phyloP scores from a whole-genome alignment of 1,140 invertebrate species.

The Octopus sinensis region DNA sequence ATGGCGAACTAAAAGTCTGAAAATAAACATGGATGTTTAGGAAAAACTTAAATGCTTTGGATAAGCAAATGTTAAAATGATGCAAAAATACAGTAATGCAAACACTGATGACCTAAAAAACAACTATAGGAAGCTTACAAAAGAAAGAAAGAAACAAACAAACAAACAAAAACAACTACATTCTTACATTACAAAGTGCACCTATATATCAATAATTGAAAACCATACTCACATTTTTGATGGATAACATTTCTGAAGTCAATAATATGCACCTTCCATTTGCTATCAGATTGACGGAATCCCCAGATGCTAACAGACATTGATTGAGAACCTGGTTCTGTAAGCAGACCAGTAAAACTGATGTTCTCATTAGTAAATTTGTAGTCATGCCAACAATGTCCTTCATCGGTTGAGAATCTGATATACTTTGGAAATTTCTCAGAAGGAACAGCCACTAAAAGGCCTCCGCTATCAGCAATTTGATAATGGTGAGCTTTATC shows the following conservation, averaged over 20 bases:
- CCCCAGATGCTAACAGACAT: constrained; percentile 78
- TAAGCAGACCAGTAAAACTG: constrained; percentile 79
- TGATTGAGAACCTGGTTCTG: constrained; percentile 50
- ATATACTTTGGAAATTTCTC: constrained; percentile 72
- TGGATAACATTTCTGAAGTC: constrained; percentile 47
- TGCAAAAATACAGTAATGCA: too few species aligned
- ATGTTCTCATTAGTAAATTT: constrained; percentile 64
- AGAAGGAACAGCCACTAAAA: constrained; percentile 61
- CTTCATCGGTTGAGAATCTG: constrained; percentile 54
- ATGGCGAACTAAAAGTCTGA: too few species aligned
- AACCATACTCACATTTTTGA: constrained; percentile 40
- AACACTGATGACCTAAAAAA: too few species aligned
- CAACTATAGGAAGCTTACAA: too few species aligned
- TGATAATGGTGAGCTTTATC: constrained; percentile 53
- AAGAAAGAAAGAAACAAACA: too few species aligned
- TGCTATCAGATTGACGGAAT: constrained; percentile 46
- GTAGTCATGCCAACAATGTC: constrained; percentile 54
- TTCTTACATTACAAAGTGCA: background rate
- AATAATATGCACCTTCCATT: constrained; percentile 49
- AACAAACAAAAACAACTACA: too few species aligned
- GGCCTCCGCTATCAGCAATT: constrained; percentile 55
- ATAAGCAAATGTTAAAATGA: too few species aligned
- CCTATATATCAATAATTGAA: background rate
- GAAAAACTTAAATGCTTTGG: too few species aligned
- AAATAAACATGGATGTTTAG: too few species aligned